Evolutionary conservation across 2,113 vertebrate genomes (phyloP).

Genomic region (Cavia porcellus): DNA sequence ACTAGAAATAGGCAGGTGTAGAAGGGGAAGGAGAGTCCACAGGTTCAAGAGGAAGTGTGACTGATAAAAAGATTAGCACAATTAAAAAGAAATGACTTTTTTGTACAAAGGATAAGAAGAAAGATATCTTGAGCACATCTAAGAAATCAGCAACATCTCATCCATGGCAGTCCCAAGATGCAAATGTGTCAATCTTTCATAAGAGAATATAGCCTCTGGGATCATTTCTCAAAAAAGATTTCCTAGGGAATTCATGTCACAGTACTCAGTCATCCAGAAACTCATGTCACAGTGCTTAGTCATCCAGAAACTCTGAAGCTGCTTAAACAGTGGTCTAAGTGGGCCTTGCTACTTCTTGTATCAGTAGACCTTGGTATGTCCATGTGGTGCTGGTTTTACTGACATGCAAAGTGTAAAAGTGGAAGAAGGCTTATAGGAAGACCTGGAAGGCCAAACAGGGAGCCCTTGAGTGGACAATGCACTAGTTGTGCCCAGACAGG

Average conservation of each 20-base stretch:
- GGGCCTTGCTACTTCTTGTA: background rate
- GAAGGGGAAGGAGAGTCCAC: no score
- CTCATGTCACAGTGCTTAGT: background rate
- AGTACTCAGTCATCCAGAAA: background rate
- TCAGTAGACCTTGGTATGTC: background rate
- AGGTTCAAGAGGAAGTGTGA: background rate
- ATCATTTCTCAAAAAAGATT: background rate
- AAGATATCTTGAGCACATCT: background rate
- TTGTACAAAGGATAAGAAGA: background rate
- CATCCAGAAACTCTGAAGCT: background rate
- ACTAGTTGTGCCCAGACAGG: background rate
- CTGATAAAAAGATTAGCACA: background rate
- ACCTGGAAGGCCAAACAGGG: background rate
- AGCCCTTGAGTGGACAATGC: background rate
- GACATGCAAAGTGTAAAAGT: background rate
- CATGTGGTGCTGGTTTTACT: background rate
- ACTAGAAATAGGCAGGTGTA: background rate
- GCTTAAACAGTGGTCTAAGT: background rate
- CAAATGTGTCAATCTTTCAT: background rate
- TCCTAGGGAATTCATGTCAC: background rate
- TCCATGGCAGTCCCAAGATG: background rate
- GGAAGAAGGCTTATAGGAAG: background rate
- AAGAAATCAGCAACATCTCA: background rate
- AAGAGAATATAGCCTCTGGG: background rate
- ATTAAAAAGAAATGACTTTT: background rate